Conservation (phyloP, 1,140 invertebrate genomes). For the Hormaphis cornu region DNA sequence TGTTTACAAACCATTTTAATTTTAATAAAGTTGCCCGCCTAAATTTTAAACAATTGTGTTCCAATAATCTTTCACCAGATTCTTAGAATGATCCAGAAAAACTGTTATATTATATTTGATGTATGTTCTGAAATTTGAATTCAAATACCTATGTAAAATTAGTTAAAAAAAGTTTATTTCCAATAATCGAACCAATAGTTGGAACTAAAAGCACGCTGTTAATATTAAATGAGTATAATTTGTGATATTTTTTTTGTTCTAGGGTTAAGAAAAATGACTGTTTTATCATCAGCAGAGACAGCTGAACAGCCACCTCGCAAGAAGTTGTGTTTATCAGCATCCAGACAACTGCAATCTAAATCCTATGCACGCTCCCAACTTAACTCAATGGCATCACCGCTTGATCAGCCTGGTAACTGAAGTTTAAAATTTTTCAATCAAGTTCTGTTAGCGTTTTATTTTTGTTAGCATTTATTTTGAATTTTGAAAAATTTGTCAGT, state of each 20-base stretch:
- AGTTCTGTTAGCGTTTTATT: slow-evolving; percentile 3
- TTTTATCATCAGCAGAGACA: slow-evolving; percentile 36
- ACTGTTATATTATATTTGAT: too few species aligned
- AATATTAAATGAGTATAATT: too few species aligned
- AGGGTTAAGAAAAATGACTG: slow-evolving; percentile 37
- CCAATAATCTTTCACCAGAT: too few species aligned
- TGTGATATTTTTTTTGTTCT: slow-evolving; percentile 2
- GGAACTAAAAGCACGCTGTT: too few species aligned
- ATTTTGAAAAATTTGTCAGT: not conserved
- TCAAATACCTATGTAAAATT: too few species aligned
- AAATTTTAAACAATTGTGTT: too few species aligned
- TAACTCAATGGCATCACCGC: slow-evolving; percentile 28
- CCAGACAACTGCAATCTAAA: slow-evolving; percentile 31
- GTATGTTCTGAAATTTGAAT: too few species aligned
- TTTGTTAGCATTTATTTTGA: not conserved
- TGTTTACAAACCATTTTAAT: too few species aligned
- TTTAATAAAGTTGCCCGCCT: too few species aligned
- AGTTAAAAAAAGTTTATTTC: too few species aligned
- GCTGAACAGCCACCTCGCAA: slow-evolving; percentile 35
- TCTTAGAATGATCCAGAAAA: too few species aligned
- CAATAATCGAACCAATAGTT: too few species aligned
- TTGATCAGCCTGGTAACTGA: slow-evolving; percentile 31
- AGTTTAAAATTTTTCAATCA: slow-evolving; percentile 19
- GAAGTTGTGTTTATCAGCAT: slow-evolving; percentile 35
- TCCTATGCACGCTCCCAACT: slow-evolving; percentile 25